Conservation (phyloP, 92 coral and sea anemone genomes). For the Nematostella vectensis region DNA sequence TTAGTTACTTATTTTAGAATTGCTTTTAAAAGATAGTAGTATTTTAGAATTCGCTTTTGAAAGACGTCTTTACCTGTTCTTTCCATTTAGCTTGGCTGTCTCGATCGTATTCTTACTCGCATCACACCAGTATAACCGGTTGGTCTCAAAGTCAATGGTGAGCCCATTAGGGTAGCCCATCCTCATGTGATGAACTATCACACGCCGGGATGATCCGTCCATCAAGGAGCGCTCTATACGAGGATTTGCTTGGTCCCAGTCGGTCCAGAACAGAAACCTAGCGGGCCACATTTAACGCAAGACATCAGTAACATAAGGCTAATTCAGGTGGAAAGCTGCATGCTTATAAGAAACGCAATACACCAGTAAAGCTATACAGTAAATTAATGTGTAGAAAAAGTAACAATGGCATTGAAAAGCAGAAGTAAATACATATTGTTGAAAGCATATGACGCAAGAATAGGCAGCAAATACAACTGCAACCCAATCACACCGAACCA, state of each 20-base stretch:
- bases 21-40: no score
- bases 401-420: no score
- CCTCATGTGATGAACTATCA: slow-evolving; percentile 14
- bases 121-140: slow-evolving; percentile 76
- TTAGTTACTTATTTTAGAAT: no score
- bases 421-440: no score
- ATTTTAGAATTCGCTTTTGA: no score
- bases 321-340: no score
- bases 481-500: no score
- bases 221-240: slow-evolving; percentile 53
- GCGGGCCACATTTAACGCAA: neutral
- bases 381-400: no score
- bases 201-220: slow-evolving; percentile 65
- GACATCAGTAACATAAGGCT: neutral
- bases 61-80: slow-evolving; percentile 1
- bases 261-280: slow-evolving; percentile 83
- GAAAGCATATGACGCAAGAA: no score
- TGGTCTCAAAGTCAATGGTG: slow-evolving; percentile 57
- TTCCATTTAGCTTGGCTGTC: slow-evolving; percentile 51
- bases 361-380: no score
- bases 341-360: no score
- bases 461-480: no score
- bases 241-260: slow-evolving; percentile 62
- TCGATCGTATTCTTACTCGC: slow-evolving; percentile 55
- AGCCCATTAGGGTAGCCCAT: slow-evolving; percentile 64